Evolutionary conservation across 2,797 vertebrate genomes (phyloP).

Genomic region (Hydrocynus forskahlii): DNA sequence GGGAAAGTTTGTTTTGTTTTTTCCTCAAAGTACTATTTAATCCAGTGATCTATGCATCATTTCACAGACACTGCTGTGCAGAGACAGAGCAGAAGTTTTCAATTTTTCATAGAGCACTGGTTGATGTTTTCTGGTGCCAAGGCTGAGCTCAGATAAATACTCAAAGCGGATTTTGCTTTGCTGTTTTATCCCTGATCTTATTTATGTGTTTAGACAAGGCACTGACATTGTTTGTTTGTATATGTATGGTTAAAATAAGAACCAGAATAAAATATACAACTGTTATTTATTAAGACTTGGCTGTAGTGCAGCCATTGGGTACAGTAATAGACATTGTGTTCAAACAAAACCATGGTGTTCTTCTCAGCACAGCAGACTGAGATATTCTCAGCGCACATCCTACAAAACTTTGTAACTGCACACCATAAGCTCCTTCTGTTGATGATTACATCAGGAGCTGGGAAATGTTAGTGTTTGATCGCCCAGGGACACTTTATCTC

Average conservation of each 20-base stretch:
- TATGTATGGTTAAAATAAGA: neutral
- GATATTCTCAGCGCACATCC: neutral
- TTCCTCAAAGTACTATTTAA: neutral
- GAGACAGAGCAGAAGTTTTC: neutral
- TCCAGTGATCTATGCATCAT: neutral
- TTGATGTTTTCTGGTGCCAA: conserved; percentile 12
- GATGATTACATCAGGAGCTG: conserved; percentile 32
- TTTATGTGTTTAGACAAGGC: neutral
- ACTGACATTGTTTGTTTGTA: neutral
- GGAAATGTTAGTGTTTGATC: conserved; percentile 42
- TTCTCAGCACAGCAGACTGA: neutral
- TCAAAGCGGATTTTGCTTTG: neutral
- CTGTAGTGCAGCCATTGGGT: no score
- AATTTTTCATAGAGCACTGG: neutral
- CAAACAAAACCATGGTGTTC: neutral
- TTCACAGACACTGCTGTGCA: neutral
- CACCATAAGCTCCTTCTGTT: neutral
- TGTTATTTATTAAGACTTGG: neutral
- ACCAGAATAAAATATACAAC: neutral
- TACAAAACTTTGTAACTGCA: neutral
- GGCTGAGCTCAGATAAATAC: neutral
- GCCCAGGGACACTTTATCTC: conserved; percentile 9
- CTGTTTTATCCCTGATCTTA: neutral
- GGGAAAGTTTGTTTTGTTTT: neutral
- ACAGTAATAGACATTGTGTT: neutral